These are phyloP conservation scores for Anhinga rufa DNA, from an alignment of 2,113 vertebrate genomes.

Conservation along the genomic window DNA sequence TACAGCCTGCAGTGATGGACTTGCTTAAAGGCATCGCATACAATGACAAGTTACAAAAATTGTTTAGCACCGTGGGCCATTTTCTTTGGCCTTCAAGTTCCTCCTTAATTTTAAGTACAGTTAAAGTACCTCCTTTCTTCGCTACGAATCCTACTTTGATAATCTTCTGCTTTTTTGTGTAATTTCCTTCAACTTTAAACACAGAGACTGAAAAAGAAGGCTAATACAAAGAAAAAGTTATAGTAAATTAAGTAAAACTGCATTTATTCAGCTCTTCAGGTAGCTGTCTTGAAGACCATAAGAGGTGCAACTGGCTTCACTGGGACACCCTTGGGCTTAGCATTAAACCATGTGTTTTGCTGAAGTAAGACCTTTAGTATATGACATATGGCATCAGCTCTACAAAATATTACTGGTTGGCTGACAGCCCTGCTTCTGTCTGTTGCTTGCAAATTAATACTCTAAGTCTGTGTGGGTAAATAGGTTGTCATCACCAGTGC, in stretches of 20 bases:
- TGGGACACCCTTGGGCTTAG: neutral
- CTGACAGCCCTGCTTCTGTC: neutral
- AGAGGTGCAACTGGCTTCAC: neutral
- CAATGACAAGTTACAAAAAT: neutral
- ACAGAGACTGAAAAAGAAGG: neutral
- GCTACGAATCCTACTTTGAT: neutral
- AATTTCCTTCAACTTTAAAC: neutral
- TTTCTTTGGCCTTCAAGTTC: neutral
- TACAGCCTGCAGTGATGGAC: neutral
- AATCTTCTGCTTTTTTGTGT: neutral
- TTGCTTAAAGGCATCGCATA: neutral
- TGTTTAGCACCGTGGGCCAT: neutral
- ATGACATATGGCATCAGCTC: neutral
- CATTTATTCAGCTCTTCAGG: neutral
- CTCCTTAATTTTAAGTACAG: neutral
- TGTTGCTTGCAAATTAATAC: neutral
- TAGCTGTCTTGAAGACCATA: neutral
- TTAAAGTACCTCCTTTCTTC: neutral
- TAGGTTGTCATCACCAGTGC: neutral
- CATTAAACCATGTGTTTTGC: neutral
- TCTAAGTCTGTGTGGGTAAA: neutral
- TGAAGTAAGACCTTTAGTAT: neutral
- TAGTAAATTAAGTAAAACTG: neutral
- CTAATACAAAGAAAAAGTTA: neutral
- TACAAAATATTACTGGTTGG: neutral